Evolutionary conservation across 2,797 vertebrate species (phyloP).

Genomic region (Peromyscus nudipes): DNA sequence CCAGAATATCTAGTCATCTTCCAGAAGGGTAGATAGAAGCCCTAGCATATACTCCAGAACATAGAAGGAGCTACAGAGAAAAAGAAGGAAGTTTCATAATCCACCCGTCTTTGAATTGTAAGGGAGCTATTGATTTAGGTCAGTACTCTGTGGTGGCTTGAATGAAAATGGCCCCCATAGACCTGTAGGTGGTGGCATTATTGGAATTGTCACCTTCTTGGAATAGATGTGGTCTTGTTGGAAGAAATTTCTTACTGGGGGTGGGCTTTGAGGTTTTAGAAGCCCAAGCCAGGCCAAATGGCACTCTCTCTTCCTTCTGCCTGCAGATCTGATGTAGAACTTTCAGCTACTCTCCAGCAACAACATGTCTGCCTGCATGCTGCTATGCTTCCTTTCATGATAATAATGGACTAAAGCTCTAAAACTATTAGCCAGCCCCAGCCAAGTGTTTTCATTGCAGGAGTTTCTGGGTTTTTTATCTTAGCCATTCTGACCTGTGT

Average conservation of each 20-base stretch:
- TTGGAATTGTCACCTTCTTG: neutral
- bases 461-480: neutral
- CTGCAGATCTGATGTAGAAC: neutral
- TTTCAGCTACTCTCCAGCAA: neutral
- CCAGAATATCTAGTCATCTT: neutral
- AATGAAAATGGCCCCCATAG: neutral
- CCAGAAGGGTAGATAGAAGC: neutral
- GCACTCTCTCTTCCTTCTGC: neutral
- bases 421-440: neutral
- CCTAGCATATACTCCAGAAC: neutral
- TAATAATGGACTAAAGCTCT: neutral
- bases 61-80: neutral
- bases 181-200: neutral
- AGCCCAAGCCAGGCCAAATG: neutral
- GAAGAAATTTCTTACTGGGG: no score
- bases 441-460: neutral
- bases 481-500: no score
- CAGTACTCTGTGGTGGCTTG: neutral
- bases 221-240: neutral
- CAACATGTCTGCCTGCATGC: neutral
- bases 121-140: neutral
- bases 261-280: neutral
- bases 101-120: neutral
- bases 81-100: rapidly evolving
- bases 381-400: neutral